A percentile compares a stretch with the other conserved stretches of the same genome.
Conservation (phyloP, 2,888 invertebrate genomes). For the Coelinius sp. region DNA sequence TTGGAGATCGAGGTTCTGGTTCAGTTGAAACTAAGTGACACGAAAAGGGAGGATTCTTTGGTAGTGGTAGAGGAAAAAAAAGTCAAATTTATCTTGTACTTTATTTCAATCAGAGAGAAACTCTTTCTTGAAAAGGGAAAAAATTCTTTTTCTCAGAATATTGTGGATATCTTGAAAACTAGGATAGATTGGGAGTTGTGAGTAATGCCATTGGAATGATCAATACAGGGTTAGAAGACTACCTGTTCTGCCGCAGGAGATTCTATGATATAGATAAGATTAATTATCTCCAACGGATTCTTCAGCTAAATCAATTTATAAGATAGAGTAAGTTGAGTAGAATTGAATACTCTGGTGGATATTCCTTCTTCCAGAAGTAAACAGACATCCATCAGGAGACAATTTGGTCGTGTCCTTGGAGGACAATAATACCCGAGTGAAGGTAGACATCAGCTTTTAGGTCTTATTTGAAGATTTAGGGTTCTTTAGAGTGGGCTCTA, state of each 20-base stretch:
- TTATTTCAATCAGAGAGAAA: neutral
- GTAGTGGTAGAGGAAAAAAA: neutral
- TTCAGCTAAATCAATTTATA: conserved; percentile 32
- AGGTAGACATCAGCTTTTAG: neutral
- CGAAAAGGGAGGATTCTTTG: conserved; percentile 25
- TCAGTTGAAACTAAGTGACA: conserved; percentile 40
- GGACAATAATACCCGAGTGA: neutral
- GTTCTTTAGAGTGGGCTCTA: neutral
- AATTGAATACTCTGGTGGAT: conserved; percentile 2
- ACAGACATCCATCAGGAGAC: conserved; percentile 46
- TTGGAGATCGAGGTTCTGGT: conserved; percentile 1
- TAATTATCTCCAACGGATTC: neutral
- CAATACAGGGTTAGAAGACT: too few species aligned
- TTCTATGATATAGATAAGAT: too few species aligned
- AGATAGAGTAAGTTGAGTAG: neutral
- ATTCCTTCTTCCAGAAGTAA: conserved; percentile 37
- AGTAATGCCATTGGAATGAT: too few species aligned
- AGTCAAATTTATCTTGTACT: conserved; percentile 1
- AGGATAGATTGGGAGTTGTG: too few species aligned
- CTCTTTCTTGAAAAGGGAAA: neutral
- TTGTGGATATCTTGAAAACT: too few species aligned
- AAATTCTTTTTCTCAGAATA: too few species aligned
- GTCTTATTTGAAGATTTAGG: neutral
- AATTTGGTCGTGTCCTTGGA: conserved; percentile 36
- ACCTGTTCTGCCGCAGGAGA: too few species aligned